Base-by-base conservation (phyloP, 92 coral and sea anemone species). In the Epizoanthus stellaris region DNA sequence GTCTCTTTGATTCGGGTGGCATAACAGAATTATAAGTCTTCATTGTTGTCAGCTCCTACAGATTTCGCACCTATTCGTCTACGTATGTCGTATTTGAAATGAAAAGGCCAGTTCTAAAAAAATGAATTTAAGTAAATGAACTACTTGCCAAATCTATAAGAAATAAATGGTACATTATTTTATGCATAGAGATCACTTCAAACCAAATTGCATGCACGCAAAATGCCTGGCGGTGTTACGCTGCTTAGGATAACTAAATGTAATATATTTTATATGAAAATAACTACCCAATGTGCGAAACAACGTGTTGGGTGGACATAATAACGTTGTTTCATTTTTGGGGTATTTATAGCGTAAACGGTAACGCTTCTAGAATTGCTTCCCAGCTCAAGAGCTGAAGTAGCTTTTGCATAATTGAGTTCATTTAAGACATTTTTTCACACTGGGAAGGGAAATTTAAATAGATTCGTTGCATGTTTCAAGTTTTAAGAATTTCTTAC, bases 401-500 rank as follows among this genome's bases (percentile, higher is more conserved):
- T 66, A 10, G n/a, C 0, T 38, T 68, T 68, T 43, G 20, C 3
- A 34, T 15, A 4, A 14, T 36, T 38, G 52, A 6, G 39, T 5
- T 14, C 5, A 11, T 30, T 66, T 66, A 68, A 68, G 73, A 9
- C 7, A 68, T 68, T 38, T 68, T 38, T 1, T 68, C n/a, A 68
- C 3, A 42, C 84, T 60, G 52, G 43, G 3, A 73, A 62, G 15
- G 79, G 21, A 38, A 17, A 16, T 67, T 20, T 9, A 39, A 36
- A 54, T 45, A 8, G 8, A 20, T 49, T 65, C 54, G 7, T 6
- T 57, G 39, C 70, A 4, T 59, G 65, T 20, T 23, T 20, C 19
- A 40, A 52, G 21, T n/a, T 12, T 69, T 82, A 21, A 40, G 15
- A 25, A n/a, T 69, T 19, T 11, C 89, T 88, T 79, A 92, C 98